A percentile compares a stretch with the other conserved stretches of the same genome.
phyloP scores from a whole-genome alignment of 2,888 invertebrate genomes.

The Rhagophthalmus giganteus region DNA sequence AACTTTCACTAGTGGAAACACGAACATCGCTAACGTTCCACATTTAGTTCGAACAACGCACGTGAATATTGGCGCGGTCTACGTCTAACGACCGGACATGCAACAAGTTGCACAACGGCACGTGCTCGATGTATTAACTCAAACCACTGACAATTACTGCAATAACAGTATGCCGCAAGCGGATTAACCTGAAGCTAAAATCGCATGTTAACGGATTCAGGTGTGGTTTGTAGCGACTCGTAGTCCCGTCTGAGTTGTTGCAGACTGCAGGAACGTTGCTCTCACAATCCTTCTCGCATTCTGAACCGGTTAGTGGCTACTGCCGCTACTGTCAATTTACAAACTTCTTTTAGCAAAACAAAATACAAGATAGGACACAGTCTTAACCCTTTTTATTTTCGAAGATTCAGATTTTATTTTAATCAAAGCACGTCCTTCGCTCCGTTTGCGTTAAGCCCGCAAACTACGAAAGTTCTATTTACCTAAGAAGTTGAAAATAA shows the following conservation, averaged over 20 bases:
- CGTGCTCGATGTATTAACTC: slow-evolving; percentile 41
- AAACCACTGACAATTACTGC: slow-evolving; percentile 38
- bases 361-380: slow-evolving; percentile 19
- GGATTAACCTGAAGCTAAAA: slow-evolving; percentile 28
- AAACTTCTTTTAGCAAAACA: slow-evolving; percentile 28
- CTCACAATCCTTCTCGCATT: slow-evolving; percentile 37
- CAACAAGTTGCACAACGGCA: slow-evolving; percentile 44
- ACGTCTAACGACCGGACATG: slow-evolving; percentile 30
- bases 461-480: too few species aligned
- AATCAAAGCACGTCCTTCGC: background rate
- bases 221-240: slow-evolving; percentile 36
- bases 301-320: slow-evolving; percentile 40
- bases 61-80: slow-evolving; percentile 27
- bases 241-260: slow-evolving; percentile 34
- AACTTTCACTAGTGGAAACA: slow-evolving; percentile 27
- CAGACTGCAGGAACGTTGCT: slow-evolving; percentile 33
- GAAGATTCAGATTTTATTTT: slow-evolving; percentile 9
- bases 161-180: slow-evolving; percentile 30
- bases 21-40: slow-evolving; percentile 17
- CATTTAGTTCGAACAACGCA: slow-evolving; percentile 24
- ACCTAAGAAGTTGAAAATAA: too few species aligned
- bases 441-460: too few species aligned
- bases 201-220: slow-evolving; percentile 27
- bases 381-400: slow-evolving; percentile 26
- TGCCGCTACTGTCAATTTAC: slow-evolving; percentile 36